Percentiles rank a stretch among this genome's conserved stretches.
Conservation (phyloP, 2,113 vertebrate genomes). For the Lampris incognitus region DNA sequence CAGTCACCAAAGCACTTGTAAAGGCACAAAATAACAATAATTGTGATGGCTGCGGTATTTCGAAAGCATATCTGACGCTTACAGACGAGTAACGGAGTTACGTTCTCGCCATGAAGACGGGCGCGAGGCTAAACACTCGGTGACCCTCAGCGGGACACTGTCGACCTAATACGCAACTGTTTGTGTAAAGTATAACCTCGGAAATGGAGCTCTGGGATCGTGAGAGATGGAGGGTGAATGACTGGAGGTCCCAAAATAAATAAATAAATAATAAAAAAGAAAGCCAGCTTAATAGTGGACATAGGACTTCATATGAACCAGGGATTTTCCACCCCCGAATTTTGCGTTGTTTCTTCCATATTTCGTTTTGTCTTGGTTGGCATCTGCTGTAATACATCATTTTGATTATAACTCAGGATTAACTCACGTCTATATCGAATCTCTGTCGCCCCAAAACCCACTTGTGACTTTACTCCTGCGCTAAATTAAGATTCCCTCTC, state of each 20-base stretch:
- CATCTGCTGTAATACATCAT: conserved; percentile 42
- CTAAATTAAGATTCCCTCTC: conserved; percentile 49
- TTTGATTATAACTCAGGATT: conserved; percentile 53
- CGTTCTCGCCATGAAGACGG: not conserved
- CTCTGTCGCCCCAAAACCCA: conserved; percentile 24
- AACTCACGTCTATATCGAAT: conserved; percentile 22
- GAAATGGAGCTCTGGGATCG: too few species aligned
- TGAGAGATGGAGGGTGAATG: not conserved
- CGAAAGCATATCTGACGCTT: not conserved
- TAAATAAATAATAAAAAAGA: not conserved
- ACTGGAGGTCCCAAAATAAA: not conserved
- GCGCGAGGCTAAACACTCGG: not conserved
- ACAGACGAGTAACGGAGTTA: not conserved
- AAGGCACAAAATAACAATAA: conserved; percentile 48
- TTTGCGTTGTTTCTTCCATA: conserved; percentile 13
- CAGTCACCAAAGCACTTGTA: conserved; percentile 30
- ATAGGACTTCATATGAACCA: conserved; percentile 15
- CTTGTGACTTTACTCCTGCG: conserved; percentile 7
- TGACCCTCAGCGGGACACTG: too few species aligned
- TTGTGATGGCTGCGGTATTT: conserved; percentile 43
- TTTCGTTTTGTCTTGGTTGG: conserved; percentile 25
- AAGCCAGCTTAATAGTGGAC: not conserved
- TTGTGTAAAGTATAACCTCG: too few species aligned
- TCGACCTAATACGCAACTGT: too few species aligned
- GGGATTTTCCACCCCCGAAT: conserved; percentile 23